Evolutionary conservation across 2,888 invertebrate species (phyloP).

Genomic region (Meteorus colon): DNA sequence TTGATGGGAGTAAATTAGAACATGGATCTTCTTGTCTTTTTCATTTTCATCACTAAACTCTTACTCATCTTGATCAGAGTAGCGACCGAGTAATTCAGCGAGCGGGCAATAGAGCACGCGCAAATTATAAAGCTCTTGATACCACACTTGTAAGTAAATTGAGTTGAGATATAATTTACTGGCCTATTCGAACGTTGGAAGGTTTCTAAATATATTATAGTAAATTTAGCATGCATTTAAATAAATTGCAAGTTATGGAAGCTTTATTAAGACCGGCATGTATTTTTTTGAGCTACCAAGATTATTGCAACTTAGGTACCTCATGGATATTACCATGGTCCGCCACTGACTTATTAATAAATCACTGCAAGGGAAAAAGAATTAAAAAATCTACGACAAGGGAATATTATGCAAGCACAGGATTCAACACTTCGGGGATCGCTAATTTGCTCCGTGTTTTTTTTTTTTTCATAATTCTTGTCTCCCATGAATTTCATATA

Average conservation of each 20-base stretch:
- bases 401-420: slow-evolving; percentile 9
- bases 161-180: slow-evolving; percentile 60
- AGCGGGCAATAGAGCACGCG: slow-evolving; percentile 48
- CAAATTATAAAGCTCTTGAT: slow-evolving; percentile 54
- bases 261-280: slow-evolving; percentile 65
- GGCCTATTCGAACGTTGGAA: slow-evolving; percentile 60
- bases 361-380: slow-evolving; percentile 32
- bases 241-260: slow-evolving; percentile 65
- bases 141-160: slow-evolving; percentile 57
- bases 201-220: slow-evolving; percentile 57
- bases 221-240: slow-evolving; percentile 68
- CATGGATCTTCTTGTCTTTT: slow-evolving; percentile 1
- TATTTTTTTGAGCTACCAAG: slow-evolving; percentile 53
- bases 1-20: not conserved
- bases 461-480: not conserved
- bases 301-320: slow-evolving; percentile 20
- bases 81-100: not conserved
- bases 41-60: not conserved
- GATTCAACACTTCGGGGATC: slow-evolving; percentile 18
- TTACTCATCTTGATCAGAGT: slow-evolving; percentile 30
- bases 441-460: slow-evolving; percentile 17
- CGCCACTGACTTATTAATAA: slow-evolving; percentile 50
- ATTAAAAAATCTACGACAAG: slow-evolving; percentile 20
- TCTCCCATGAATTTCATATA: slow-evolving; percentile 13
- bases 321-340: slow-evolving; percentile 42